Evolutionary conservation across 2,113 vertebrate species (phyloP).

Genomic region (Oxygymnocypris stewartii): DNA sequence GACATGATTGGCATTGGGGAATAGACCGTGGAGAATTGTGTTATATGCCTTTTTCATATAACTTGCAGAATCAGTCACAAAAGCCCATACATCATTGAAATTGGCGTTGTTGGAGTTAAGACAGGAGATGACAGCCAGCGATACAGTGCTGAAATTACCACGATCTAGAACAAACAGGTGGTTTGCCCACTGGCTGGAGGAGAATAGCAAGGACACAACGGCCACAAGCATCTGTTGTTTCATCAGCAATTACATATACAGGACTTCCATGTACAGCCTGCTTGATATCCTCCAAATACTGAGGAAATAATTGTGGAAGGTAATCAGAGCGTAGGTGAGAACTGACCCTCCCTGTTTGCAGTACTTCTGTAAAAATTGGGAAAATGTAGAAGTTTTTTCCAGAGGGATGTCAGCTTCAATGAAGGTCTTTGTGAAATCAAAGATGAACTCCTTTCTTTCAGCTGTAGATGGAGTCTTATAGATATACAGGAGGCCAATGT

Average conservation of each 20-base stretch:
- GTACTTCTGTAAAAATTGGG: conserved; percentile 5
- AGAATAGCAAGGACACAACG: conserved; percentile 15
- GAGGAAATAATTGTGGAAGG: conserved; percentile 17
- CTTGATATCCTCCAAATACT: conserved; percentile 6
- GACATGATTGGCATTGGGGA: no score
- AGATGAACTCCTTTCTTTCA: not conserved
- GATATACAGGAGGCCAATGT: not conserved
- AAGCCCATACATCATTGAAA: no score
- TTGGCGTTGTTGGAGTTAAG: no score
- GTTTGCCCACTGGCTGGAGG: not conserved
- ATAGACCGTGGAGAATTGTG: no score
- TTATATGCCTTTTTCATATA: no score
- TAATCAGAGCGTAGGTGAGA: conserved; percentile 17
- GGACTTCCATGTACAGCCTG: not conserved
- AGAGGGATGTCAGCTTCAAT: conserved; percentile 8
- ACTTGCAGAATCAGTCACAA: no score
- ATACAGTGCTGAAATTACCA: no score
- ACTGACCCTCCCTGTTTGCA: conserved; percentile 11
- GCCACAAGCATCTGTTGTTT: conserved; percentile 27
- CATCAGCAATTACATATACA: not conserved
- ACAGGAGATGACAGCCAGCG: no score
- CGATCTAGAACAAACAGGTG: no score
- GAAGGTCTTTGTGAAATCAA: not conserved
- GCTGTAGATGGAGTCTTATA: conserved; percentile 10
- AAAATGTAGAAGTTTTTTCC: not conserved